Conservation (phyloP, 2,113 vertebrate genomes). For the Callopanchax toddi region DNA sequence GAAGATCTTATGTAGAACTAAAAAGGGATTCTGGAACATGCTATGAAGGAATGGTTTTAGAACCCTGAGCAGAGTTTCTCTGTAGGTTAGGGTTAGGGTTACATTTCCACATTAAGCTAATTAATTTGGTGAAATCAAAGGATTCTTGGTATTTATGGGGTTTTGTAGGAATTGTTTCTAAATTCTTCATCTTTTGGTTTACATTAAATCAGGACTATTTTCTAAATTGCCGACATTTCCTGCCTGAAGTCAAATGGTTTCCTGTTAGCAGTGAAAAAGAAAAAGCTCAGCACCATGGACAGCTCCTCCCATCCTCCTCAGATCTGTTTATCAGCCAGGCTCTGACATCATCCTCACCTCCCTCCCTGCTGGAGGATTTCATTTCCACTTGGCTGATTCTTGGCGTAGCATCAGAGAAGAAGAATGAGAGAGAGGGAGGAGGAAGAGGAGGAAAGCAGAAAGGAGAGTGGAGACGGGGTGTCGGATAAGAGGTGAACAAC, state of each 20-base stretch:
- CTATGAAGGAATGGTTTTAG: no score
- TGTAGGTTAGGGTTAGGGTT: no score
- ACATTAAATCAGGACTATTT: constrained; percentile 1
- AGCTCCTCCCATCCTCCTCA: constrained; percentile 26
- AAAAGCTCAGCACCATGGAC: constrained; percentile 6
- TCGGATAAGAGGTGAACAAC: not conserved
- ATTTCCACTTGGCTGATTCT: constrained; percentile 43
- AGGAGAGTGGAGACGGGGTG: not conserved
- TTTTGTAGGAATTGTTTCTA: not conserved
- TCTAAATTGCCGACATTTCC: constrained; percentile 23
- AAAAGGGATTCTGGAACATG: no score
- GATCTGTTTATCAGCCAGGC: constrained; percentile 20
- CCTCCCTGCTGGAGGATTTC: constrained; percentile 2
- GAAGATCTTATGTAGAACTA: no score
- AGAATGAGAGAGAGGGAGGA: not conserved
- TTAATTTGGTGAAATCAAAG: no score
- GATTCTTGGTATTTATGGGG: not conserved
- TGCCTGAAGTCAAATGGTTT: constrained; percentile 28
- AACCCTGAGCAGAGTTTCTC: no score
- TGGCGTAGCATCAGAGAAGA: constrained; percentile 23
- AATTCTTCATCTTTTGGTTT: no score
- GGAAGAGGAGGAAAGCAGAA: not conserved
- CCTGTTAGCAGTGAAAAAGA: not conserved
- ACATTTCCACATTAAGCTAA: not conserved
- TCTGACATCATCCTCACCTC: constrained; percentile 35